Percentiles rank a stretch among this genome's conserved stretches.
Conservation (phyloP, 1,140 invertebrate species). For the Bombus cullumanus region DNA sequence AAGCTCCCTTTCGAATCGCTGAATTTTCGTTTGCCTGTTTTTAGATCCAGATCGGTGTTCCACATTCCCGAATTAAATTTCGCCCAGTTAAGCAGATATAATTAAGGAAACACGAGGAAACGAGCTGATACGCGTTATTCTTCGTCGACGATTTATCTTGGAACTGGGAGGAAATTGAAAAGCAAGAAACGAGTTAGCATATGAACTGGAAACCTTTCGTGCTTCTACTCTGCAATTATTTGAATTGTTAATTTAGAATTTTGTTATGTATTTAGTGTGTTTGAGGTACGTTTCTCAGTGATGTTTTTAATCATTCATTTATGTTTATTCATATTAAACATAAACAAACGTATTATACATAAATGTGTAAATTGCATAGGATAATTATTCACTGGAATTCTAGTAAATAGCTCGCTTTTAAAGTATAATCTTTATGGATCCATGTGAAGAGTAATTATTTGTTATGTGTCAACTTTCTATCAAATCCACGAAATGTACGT, state of each 20-base stretch:
- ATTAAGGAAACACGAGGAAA: neutral
- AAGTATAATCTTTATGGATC: too few relatives aligned
- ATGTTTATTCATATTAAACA: too few relatives aligned
- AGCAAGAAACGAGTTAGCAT: too few relatives aligned
- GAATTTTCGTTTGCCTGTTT: neutral
- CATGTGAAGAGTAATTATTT: too few relatives aligned
- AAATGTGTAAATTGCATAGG: too few relatives aligned
- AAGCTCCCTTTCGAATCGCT: neutral
- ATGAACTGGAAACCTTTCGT: neutral
- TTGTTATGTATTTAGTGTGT: neutral
- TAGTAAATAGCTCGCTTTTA: too few relatives aligned
- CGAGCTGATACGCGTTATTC: neutral
- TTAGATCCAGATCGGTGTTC: too few relatives aligned
- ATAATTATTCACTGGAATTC: too few relatives aligned
- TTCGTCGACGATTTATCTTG: neutral
- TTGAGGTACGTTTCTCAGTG: neutral
- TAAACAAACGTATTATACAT: too few relatives aligned
- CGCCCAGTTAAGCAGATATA: conserved; percentile 42
- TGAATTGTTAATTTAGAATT: neutral
- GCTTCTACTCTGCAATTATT: neutral
- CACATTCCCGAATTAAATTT: conserved; percentile 42
- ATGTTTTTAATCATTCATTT: too few relatives aligned
- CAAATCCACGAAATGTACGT: too few relatives aligned
- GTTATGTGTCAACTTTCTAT: neutral
- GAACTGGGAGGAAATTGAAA: neutral